Evolutionary conservation across 2,888 invertebrate species (phyloP).

Genomic region (Phorcus lineatus): DNA sequence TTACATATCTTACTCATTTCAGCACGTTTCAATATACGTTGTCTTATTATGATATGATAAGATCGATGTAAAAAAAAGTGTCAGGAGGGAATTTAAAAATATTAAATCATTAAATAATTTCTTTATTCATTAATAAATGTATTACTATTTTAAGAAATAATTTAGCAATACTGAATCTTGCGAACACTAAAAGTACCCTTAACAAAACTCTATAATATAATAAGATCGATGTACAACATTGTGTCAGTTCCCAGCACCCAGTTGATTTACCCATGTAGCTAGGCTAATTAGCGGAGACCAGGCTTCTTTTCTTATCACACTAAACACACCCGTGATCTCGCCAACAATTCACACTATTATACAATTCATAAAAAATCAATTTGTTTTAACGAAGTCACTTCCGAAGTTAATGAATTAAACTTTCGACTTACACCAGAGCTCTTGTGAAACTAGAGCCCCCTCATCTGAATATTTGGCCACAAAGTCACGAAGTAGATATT

Average conservation of each 20-base stretch:
- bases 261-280: background rate
- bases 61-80: no score
- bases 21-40: no score
- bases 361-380: conserved; percentile 11
- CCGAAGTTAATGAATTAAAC: background rate
- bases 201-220: background rate
- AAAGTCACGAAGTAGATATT: background rate
- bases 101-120: no score
- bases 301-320: background rate
- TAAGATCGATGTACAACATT: background rate
- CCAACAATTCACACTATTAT: background rate
- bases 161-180: no score
- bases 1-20: no score
- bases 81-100: no score
- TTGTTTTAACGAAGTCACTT: background rate
- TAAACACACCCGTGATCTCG: background rate
- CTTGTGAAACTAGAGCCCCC: background rate
- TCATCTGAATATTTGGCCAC: background rate
- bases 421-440: background rate
- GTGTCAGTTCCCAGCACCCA: background rate
- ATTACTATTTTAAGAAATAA: no score
- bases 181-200: no score
- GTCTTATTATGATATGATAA: no score
- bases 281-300: background rate
- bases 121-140: no score